Base-by-base conservation (phyloP, 2,888 invertebrate genomes). In the Eupithecia tripunctaria region DNA sequence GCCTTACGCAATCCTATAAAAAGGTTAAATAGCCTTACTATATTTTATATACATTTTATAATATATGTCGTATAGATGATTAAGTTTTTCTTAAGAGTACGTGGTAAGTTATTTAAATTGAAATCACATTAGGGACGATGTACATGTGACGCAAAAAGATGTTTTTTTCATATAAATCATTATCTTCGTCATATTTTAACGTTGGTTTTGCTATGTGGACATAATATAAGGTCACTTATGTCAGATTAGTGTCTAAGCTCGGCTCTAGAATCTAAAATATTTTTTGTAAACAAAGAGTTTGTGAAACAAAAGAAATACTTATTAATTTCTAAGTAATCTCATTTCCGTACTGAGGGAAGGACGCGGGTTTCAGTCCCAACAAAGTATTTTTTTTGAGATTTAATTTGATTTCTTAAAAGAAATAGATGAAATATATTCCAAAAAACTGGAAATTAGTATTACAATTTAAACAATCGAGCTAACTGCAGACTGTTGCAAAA, bases 61-160 rank as follows among this genome's bases (percentile, higher is more conserved):
- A 43, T 43, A 51, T n/a, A 51, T 21, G 51, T 25, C 56, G 25
- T 56, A 63, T 64, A 64, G 36, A 38, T 63, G 32, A 63, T 64
- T 64, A 68, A 74, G 72, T 79, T 79, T 79, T 79, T 78, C 76
- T 70, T 21, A 38, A 56, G 56, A 56, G 32, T n/a, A 29, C 38
- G 60, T 63, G 70, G 56, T 72, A 68, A 79, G 71, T 74, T 76
- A 78, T 76, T 75, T 78, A 76, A 76, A 76, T 76, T 72, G 67
- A 75, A 78, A 76, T 75, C 76, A 47, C 78, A 79, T 77, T 78
- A 79, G 3, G 60, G 73, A 72, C 73, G 72, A 21, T 73, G 76
- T 76, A 76, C 74, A 73, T 63, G 27, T 15, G 32, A 1, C 1
- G 71, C 73, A 79, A 77, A 76, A 78, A 74, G 21, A 36, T 10